These are phyloP conservation scores for Ectobius pallidus DNA, from an alignment of 2,888 invertebrate species.

Conservation along the genomic window DNA sequence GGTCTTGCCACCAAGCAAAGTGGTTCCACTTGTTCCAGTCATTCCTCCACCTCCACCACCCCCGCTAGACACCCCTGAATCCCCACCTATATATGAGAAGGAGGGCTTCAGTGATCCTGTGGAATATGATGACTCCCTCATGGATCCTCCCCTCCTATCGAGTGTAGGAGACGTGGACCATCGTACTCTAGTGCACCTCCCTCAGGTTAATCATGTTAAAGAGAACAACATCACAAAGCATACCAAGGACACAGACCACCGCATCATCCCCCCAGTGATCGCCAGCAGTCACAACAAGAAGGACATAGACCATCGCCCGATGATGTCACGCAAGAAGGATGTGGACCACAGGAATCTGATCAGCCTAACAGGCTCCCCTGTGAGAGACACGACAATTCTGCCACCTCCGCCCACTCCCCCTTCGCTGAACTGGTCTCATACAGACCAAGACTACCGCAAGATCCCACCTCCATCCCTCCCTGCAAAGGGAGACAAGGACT, in stretches of 20 bases:
- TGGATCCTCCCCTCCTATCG: slow-evolving; percentile 48
- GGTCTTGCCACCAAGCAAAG: slow-evolving; percentile 52
- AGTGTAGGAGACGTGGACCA: slow-evolving; percentile 65
- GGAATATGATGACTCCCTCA: slow-evolving; percentile 64
- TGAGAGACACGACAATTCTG: slow-evolving; percentile 38
- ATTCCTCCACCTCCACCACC: slow-evolving; percentile 48
- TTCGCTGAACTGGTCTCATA: slow-evolving; percentile 46
- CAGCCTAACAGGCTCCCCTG: slow-evolving; percentile 77
- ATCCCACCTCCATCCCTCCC: background rate
- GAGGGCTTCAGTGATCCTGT: slow-evolving; percentile 63
- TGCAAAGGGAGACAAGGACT: slow-evolving; percentile 32
- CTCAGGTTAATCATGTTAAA: slow-evolving; percentile 48
- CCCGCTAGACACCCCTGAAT: slow-evolving; percentile 65
- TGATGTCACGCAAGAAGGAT: slow-evolving; percentile 40
- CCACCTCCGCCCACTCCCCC: slow-evolving; percentile 49
- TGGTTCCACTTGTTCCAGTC: slow-evolving; percentile 50
- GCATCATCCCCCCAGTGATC: slow-evolving; percentile 63
- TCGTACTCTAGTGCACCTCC: slow-evolving; percentile 62
- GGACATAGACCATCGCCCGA: slow-evolving; percentile 43
- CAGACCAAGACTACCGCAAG: slow-evolving; percentile 44
- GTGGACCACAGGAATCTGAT: slow-evolving; percentile 70
- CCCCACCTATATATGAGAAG: slow-evolving; percentile 69
- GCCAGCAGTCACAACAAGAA: slow-evolving; percentile 37
- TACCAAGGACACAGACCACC: slow-evolving; percentile 56
- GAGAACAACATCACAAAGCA: slow-evolving; percentile 23